Evolutionary conservation across 1,140 invertebrate genomes (phyloP), one percentile per base, ranked within the genome.

Genomic region (Papilio helenus): DNA sequence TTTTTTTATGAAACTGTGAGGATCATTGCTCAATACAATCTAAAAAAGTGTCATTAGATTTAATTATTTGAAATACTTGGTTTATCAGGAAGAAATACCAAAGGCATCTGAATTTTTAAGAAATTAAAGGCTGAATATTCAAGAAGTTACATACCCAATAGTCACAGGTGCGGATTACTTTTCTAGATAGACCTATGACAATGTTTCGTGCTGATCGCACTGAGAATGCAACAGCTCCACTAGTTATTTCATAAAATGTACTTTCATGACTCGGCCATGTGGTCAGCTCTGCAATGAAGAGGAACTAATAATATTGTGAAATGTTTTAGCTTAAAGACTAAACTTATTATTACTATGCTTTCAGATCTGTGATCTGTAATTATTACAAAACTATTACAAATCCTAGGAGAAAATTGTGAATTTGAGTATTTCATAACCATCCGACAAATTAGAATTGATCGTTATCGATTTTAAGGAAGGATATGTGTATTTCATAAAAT

Each of bases 201-300:
- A 74, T 81, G 74, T 79, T 78, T 23, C 80, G 58, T 42, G 12
- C 44, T 68, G 77, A 78, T 76, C 80, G 80, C 26, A 85, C 81
- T 76, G 81, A 68, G 71, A 87, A 87, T 26, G 72, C 68, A 29
- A 87, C 76, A 39, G 81, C 82, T 72, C 76, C 76, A 55, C 83
- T 82, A 26, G 80, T 78, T 80, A 87, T 61, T 79, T 83, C 85
- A 76, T 87, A 85, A 79, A 80, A 87, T 71, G 81, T 26, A 23
- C 77, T 76, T 58, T 82, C 49, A 74, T 82, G 79, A 51, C 65
- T 74, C 2, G 81, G 76, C 20, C 79, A 68, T 29, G 80, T 82
- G 23, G 71, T 76, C 23, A 84, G 39, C 51, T 81, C 83, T 84
- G 79, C n/a, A 76, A 84, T 81, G 23, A 34, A 20, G 26, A 49